Conservation (phyloP, 2,113 vertebrate species). For the Petaurus breviceps region DNA sequence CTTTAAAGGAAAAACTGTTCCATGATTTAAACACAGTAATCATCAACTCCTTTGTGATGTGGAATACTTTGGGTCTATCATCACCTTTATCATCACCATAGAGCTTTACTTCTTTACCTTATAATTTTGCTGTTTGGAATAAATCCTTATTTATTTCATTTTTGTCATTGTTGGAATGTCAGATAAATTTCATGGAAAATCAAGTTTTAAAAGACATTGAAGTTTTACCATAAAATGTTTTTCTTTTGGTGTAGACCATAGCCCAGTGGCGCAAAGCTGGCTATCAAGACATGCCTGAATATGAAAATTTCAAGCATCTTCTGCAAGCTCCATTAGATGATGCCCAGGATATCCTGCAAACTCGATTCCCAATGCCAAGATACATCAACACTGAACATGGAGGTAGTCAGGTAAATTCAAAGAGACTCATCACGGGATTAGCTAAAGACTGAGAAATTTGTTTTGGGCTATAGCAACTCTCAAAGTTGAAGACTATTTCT, state of each 20-base stretch:
- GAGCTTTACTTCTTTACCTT: neutral
- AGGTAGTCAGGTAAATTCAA: slow-evolving; percentile 87
- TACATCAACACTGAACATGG: slow-evolving; percentile 96
- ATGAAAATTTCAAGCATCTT: slow-evolving; percentile 98
- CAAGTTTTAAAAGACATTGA: neutral
- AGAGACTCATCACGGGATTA: neutral
- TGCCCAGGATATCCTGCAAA: slow-evolving; percentile 96
- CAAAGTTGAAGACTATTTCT: neutral
- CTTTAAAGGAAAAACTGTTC: neutral
- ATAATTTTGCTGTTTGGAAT: neutral
- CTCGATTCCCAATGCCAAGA: slow-evolving; percentile 96
- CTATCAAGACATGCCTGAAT: slow-evolving; percentile 97
- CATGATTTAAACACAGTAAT: neutral
- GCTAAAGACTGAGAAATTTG: neutral
- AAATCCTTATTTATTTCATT: neutral
- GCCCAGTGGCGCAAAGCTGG: slow-evolving; percentile 97
- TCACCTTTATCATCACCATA: neutral
- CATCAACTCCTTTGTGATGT: neutral
- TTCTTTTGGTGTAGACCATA: slow-evolving; percentile 87
- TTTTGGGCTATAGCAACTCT: neutral
- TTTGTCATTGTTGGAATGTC: neutral
- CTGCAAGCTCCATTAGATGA: slow-evolving; percentile 96
- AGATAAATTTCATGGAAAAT: neutral
- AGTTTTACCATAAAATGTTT: neutral
- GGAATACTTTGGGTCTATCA: neutral